Evolutionary conservation across 2,888 invertebrate genomes (phyloP).

Genomic region (Hedya salicella): DNA sequence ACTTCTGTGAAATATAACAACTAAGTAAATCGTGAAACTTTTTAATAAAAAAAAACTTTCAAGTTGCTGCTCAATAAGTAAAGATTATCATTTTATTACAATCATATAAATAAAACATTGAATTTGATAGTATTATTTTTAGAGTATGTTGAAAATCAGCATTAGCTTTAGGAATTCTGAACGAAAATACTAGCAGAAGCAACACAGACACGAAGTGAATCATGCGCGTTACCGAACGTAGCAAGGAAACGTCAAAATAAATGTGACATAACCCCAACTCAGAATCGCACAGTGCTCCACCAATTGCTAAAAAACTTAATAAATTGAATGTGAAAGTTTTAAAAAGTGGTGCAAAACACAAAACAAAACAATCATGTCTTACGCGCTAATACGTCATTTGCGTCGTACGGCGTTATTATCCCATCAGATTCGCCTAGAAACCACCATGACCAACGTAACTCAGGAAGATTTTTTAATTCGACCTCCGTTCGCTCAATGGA

Average conservation of each 20-base stretch:
- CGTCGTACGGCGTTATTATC: conserved; percentile 68
- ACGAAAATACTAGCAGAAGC: conserved; percentile 8
- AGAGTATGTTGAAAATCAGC: too few relatives aligned
- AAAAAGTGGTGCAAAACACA: conserved; percentile 45
- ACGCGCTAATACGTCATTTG: conserved; percentile 72
- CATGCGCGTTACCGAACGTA: conserved; percentile 33
- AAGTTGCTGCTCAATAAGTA: too few relatives aligned
- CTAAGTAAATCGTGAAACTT: too few relatives aligned
- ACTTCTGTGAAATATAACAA: too few relatives aligned
- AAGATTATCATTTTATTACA: too few relatives aligned
- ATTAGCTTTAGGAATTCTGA: conserved; percentile 9
- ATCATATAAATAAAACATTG: too few relatives aligned
- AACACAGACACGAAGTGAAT: not conserved
- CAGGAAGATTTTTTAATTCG: conserved; percentile 77
- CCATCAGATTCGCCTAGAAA: conserved; percentile 71
- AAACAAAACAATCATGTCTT: conserved; percentile 67
- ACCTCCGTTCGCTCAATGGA: conserved; percentile 76
- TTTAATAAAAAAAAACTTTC: too few relatives aligned
- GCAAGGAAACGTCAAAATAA: conserved; percentile 63
- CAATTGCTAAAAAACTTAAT: conserved; percentile 46
- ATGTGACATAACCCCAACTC: conserved; percentile 61
- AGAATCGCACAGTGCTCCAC: conserved; percentile 53
- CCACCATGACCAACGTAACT: conserved; percentile 73
- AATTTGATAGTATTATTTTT: too few relatives aligned
- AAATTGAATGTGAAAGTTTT: conserved; percentile 58